A percentile compares a stretch with the other conserved stretches of the same genome.
Conservation (phyloP, 2,113 vertebrate genomes). For the cattle (Bos taurus) region ARS-UCD2.0 NC_037343.1:988501-989000, state of each 20-base stretch:
- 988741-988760: not conserved
- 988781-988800: not conserved
- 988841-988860: not conserved
- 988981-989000: not conserved
- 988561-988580: not conserved
- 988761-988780: not conserved
- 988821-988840: not conserved
- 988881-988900: not conserved
- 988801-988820: not conserved
- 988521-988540: not conserved
- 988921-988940: not conserved
- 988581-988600: not conserved
- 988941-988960: not conserved
- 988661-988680: not conserved
- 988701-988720: not conserved
- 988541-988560: not conserved
- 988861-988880: not conserved
- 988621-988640: conserved; percentile 32
- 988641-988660: conserved; percentile 34
- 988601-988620: not conserved
- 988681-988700: not conserved
- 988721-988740: not conserved
- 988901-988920: not conserved
- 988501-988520: not conserved
- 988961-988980: fast-evolving